Percentiles rank a stretch among this genome's conserved stretches.
These are phyloP conservation scores for Tetrax tetrax DNA, from an alignment of 2,113 vertebrate genomes.

Conservation along the genomic window DNA sequence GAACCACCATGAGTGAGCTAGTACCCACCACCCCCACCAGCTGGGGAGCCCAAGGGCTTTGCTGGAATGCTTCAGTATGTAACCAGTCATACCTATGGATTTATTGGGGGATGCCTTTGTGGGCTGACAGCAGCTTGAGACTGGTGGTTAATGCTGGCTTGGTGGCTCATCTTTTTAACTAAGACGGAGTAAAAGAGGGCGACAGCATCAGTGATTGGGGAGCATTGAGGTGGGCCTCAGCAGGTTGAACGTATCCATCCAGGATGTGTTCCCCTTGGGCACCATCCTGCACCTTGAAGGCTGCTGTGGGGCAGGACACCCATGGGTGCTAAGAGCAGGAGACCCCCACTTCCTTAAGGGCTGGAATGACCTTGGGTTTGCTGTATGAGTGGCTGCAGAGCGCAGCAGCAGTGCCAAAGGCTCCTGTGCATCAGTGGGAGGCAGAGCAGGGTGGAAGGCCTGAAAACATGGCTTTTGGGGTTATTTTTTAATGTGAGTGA, in stretches of 20 bases:
- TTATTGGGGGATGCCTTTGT: not conserved
- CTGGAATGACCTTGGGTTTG: not conserved
- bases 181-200: not conserved
- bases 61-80: not conserved
- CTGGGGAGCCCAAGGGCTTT: not conserved
- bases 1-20: not conserved
- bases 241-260: not conserved
- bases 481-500: not conserved
- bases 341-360: not conserved
- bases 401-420: not conserved
- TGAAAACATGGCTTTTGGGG: fast-evolving
- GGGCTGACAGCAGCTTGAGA: not conserved
- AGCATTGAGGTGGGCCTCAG: not conserved
- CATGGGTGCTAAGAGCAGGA: not conserved
- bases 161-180: not conserved
- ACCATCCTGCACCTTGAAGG: not conserved
- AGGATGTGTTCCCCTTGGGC: not conserved
- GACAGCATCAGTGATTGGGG: not conserved
- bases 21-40: no score
- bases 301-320: not conserved
- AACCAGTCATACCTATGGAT: not conserved
- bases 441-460: not conserved
- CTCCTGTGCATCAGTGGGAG: fast-evolving
- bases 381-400: fast-evolving
- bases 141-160: no score